Evolutionary conservation across 2,888 invertebrate species (phyloP), one percentile per base, ranked within the genome.

Genomic region (Phoronis australis): DNA sequence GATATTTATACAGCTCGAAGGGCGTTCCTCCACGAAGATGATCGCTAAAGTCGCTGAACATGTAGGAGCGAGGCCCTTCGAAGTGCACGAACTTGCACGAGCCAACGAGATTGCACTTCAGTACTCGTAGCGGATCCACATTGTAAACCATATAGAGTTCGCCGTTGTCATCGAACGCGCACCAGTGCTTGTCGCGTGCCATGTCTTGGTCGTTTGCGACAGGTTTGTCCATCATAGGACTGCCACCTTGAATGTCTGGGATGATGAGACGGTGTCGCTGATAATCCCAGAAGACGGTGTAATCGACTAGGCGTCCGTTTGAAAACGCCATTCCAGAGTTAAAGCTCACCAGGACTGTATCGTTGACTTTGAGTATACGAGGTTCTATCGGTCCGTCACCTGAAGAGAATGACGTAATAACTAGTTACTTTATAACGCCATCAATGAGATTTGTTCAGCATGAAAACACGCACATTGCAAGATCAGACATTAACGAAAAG

Each of bases 1-100:
- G 42, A 5, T 23, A 26, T 6, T 22, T 15, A 24, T 42, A 42
- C 23, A 22, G 15, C 20, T 25, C 23, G 20, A 42, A 23, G 12
- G 42, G 42, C 9, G 42, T 42, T 9, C 42, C 42, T 26, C 42
- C 42, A 6, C 42, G 42, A 9, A 42, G 18, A 42, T 42, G 42
- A 22, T n/a, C 23, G 5, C 24, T 9, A 18, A n/a, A 18, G 9
- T 23, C 22, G 6, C 18, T 9, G 23, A 42, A 42, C 31, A 12
- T 9, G 15, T 31, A 31, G 15, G 9, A 12, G n/a, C n/a, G n/a
- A 9, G 31, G 31, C 9, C 15, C 31, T 31, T 31, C 31, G 15
- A 31, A 31, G 31, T 31, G 31, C 9, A 31, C 31, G 15, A 31
- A 42, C 9, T 9, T 15, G 20, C 42, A 42, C 9, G 15, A 9